Base-by-base conservation (phyloP, 2,113 vertebrate species). In the Mesoclemmys tuberculata region DNA sequence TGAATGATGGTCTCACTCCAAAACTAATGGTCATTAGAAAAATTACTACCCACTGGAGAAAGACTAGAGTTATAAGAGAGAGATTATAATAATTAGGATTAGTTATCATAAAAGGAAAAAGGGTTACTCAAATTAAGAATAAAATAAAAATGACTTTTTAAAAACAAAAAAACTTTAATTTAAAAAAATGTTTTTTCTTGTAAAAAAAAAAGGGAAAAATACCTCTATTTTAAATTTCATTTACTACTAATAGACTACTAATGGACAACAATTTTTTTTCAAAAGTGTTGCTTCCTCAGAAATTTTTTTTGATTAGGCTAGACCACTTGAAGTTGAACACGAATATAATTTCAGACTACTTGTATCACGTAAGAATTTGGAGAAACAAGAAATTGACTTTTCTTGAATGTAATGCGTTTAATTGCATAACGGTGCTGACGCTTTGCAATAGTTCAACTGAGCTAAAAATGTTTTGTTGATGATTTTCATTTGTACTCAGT, bases 11-110 rank as follows among this genome's bases (percentile, higher is more conserved):
- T 95, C 80, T 91, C 88, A 68, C 26, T 84, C 71, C 1, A 13
- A 85, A 96, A 89, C 75, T 81, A 80, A 87, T 84, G 35, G 44
- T 84, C 92, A 90, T 97, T 93, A 93, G 58, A 84, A 96, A 87
- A 97, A 89, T 78, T 91, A 61, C 84, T 90, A 81, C 27, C 4
- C 71, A 79, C 10, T 87, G n/a, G 48, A 93, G 88, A 89, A 93
- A 61, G 83, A 68, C 14, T 71, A 81, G 68, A 83, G 12, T 61
- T 51, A 74, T 58, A 88, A 84, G 78, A 77, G 52, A 18, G 8
- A 71, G 21, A 22, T 82, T 96, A 81, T 71, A 55, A 38, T 81
- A 95, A 94, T 68, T 78, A 85, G 41, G 19, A 61, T 48, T 64
- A 0, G 0, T 88, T 90, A 74, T 82, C 8, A 41, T 3, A 87